These are phyloP conservation scores for Theristus sp. DNA, from an alignment of 2,888 invertebrate species.

Conservation along the genomic window DNA sequence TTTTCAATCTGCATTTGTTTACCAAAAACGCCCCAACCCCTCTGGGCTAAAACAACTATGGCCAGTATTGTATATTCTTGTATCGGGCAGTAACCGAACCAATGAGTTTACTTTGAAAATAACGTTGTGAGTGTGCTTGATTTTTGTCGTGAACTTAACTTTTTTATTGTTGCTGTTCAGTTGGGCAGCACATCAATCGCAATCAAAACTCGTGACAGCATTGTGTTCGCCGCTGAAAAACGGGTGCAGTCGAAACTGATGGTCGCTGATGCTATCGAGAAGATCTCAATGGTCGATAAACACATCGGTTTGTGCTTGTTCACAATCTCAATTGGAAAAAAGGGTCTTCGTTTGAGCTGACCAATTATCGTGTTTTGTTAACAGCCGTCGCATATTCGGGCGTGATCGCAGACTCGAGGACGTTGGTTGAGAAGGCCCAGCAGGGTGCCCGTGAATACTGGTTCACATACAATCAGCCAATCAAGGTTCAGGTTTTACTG, in stretches of 20 bases:
- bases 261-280: slow-evolving; percentile 90
- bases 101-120: too few relatives aligned
- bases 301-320: slow-evolving; percentile 51
- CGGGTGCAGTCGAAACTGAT: slow-evolving; percentile 87
- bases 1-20: not conserved
- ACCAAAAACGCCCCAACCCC: too few relatives aligned
- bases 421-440: slow-evolving; percentile 75
- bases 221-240: slow-evolving; percentile 91
- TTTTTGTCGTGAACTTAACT: too few relatives aligned
- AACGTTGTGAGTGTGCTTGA: too few relatives aligned
- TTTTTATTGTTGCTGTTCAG: slow-evolving; percentile 20
- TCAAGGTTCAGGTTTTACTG: not conserved
- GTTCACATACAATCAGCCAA: slow-evolving; percentile 22
- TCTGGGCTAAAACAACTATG: too few relatives aligned
- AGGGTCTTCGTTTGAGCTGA: not conserved
- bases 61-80: too few relatives aligned
- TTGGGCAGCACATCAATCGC: slow-evolving; percentile 96
- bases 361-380: slow-evolving; percentile 2
- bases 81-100: too few relatives aligned
- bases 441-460: slow-evolving; percentile 46
- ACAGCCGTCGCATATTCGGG: slow-evolving; percentile 39
- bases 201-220: slow-evolving; percentile 83
- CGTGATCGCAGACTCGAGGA: slow-evolving; percentile 89
- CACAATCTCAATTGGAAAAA: not conserved
- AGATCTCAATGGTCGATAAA: slow-evolving; percentile 91